Evolutionary conservation across 2,113 vertebrate genomes (phyloP).

Genomic region (Brachypodius melanocephalos): DNA sequence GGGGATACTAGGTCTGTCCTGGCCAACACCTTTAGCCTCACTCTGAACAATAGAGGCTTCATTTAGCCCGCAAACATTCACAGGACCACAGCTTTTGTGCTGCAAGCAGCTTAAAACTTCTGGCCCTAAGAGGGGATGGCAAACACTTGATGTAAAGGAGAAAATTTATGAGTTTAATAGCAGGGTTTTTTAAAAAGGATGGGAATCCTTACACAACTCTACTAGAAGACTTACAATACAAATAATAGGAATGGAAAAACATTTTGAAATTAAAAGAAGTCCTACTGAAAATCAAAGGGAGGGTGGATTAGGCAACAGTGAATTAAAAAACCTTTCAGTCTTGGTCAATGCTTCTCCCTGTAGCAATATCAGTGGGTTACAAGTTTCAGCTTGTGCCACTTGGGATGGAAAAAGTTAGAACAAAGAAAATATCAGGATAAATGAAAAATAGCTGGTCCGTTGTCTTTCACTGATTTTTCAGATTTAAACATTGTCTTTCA

Average conservation of each 20-base stretch:
- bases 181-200: neutral
- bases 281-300: neutral
- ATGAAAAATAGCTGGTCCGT: neutral
- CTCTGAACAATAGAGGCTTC: neutral
- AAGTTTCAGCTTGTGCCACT: neutral
- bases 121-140: neutral
- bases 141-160: neutral
- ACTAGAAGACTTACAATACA: neutral
- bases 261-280: neutral
- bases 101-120: neutral
- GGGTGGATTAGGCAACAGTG: neutral
- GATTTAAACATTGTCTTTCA: neutral
- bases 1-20: neutral
- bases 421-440: conserved; percentile 7
- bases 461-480: neutral
- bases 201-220: neutral
- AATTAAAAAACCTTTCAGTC: neutral
- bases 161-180: neutral
- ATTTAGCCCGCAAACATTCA: neutral
- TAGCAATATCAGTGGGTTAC: neutral
- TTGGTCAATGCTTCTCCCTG: neutral
- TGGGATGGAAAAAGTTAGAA: neutral
- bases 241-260: conserved; percentile 1
- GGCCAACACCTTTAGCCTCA: neutral
- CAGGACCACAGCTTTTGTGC: neutral